Percentiles rank a stretch among this genome's conserved stretches.
phyloP scores from a whole-genome alignment of 2,113 vertebrate genomes.

The Hemiscyllium ocellatum region DNA sequence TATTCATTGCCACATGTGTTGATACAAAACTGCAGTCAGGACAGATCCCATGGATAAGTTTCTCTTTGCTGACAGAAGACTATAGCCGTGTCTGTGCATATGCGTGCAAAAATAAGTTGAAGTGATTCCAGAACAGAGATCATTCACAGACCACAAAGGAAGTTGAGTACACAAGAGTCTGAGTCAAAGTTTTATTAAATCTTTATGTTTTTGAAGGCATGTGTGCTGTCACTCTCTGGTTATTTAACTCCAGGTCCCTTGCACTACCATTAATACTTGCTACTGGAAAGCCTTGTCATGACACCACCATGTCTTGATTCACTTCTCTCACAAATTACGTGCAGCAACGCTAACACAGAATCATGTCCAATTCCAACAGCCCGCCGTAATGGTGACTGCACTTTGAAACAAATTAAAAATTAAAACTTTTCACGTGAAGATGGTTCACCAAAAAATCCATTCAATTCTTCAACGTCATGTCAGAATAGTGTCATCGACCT shows the following conservation, averaged over 20 bases:
- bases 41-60: not conserved
- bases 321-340: not conserved
- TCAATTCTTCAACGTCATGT: conserved; percentile 64
- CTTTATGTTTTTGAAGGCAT: conserved; percentile 28
- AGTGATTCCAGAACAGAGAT: not conserved
- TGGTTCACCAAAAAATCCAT: conserved; percentile 43
- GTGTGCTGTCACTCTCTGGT: not conserved
- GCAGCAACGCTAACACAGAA: conserved; percentile 1
- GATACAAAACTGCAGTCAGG: not conserved
- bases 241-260: not conserved
- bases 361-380: conserved; percentile 26
- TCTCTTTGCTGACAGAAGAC: not conserved
- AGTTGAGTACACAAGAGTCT: not conserved
- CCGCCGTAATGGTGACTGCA: conserved; percentile 4
- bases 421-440: conserved; percentile 57
- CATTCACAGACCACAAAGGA: not conserved
- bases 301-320: conserved; percentile 3
- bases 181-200: conserved; percentile 26
- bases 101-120: conserved; percentile 10
- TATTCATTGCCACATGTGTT: not conserved
- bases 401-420: conserved; percentile 50
- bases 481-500: conserved; percentile 92
- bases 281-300: not conserved
- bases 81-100: not conserved
- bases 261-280: not conserved